Evolutionary conservation across 2,797 vertebrate genomes (phyloP).

Genomic region (Coranthus polyacanthus): DNA sequence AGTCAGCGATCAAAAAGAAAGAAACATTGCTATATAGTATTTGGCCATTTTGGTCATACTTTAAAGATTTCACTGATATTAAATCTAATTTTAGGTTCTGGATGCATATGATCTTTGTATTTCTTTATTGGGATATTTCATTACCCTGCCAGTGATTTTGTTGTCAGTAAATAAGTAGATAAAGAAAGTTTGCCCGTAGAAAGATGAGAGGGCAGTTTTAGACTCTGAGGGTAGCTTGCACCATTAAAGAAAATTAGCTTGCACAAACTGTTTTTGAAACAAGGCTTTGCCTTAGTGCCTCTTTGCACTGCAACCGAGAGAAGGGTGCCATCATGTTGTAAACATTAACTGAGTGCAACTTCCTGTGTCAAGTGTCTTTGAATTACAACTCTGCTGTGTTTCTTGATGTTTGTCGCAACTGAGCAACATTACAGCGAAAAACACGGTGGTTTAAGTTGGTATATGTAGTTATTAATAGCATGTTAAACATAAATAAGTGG

Average conservation of each 20-base stretch:
- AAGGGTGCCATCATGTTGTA: background rate
- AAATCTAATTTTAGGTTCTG: no score
- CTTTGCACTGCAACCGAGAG: slow-evolving; percentile 22
- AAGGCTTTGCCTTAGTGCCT: slow-evolving; percentile 4
- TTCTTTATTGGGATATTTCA: no score
- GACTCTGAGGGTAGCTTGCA: background rate
- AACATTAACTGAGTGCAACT: slow-evolving; percentile 24
- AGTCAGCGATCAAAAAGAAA: no score
- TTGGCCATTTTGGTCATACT: no score
- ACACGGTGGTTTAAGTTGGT: background rate
- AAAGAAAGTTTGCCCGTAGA: no score
- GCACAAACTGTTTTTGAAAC: background rate
- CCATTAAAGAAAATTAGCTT: background rate
- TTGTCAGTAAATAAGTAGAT: no score
- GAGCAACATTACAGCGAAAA: background rate
- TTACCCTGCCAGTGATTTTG: no score
- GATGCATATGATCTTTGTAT: no score
- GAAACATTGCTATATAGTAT: no score
- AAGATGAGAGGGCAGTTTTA: no score
- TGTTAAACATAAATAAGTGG: background rate
- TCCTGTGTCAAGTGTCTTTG: slow-evolving; percentile 30
- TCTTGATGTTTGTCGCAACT: slow-evolving; percentile 7
- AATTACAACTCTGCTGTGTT: background rate
- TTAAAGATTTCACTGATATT: no score
- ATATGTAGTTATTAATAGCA: no score